Evolutionary conservation across 2,113 vertebrate genomes (phyloP), one percentile per base, ranked within the genome.

Genomic region (Thymallus thymallus): DNA sequence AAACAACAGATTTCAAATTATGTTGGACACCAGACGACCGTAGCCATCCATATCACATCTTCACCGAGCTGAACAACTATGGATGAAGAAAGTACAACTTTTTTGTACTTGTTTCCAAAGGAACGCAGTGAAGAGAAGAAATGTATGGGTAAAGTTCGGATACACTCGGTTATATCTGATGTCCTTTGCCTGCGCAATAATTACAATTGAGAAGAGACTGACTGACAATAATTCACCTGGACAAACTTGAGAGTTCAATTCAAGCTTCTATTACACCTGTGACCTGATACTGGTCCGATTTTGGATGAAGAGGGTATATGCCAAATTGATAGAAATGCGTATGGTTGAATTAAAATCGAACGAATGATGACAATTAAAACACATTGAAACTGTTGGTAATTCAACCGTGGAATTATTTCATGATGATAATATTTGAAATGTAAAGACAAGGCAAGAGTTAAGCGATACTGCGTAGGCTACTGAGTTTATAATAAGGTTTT

Each of bases 1-100:
- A 91, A 86, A 66, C 82, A 74, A 77, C 82, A 64, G 62, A 60
- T 71, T 78, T 61, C 20, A 76, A 10, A 72, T 1, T 81, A 61
- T 65, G 72, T 55, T 32, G 76, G 72, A 71, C 82, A 29, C 61
- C 51, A 66, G 32, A 61, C 58, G 35, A 18, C 56, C 45, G 61
- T 55, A 64, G 61, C 48, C 68, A 65, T 24, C 32, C 30, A 58
- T 30, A 35, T 76, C 68, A 84, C 46, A 66, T 30, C 68, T 63
- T 60, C 77, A 58, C 67, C 3, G 45, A 55, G 75, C 20, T 18
- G 45, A 24, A 46, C 76, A 56, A 3, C 12, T 45, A 5, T 51
- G 69, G 78, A 72, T 72, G 29, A 63, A 24, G 22, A 6, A 4
- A 1, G 46, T 41, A 62, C 26, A 14, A 1, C 14, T 63, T 41